Evolutionary conservation across 1,140 invertebrate species (phyloP), one percentile per base, ranked within the genome.

Genomic region (Bombus consobrinus): DNA sequence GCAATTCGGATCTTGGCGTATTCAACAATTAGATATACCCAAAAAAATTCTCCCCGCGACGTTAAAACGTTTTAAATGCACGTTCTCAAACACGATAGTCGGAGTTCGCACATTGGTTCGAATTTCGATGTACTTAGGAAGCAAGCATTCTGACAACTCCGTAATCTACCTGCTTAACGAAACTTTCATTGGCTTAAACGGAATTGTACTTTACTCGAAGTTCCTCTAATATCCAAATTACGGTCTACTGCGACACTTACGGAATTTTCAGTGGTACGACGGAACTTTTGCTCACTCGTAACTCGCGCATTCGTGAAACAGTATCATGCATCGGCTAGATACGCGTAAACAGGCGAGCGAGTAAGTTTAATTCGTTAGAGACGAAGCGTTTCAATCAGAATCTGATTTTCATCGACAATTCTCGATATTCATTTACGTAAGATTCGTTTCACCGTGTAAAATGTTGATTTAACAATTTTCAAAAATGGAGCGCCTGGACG

Each of bases 11-110:
- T 53, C 5, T 22, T 53, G 18, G 18, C 10, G 5, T 6, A 53
- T 1, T 53, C 1, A 0, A 2, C 22, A 8, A 53, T 59, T n/a
- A 28, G 8, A 13, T 1, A 1, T 0, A 4, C 9, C n/a, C n/a
- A n/a, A n/a, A n/a, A n/a, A n/a, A n/a, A 4, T 62, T 12, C 28
- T 12, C 59, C 10, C 10, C 12, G 4, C 12, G 28, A 28, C 3
- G 28, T 62, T 62, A 0, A 12, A 62, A 28, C 25, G 59, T 28
- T 5, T 62, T 0, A n/a, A 1, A 62, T 28, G 59, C 59, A 12
- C 28, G 9, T 62, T 62, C 59, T n/a, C 18, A 22, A 53, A 53
- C 5, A 53, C 5, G 18, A 53, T n/a, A n/a, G 28, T 10, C 12
- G 59, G 57, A 28, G 10, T 59, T 62, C 10, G 10, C 59, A 12